Conservation (phyloP, 2,888 invertebrate species). For the Drosophila atroscutellata region DNA sequence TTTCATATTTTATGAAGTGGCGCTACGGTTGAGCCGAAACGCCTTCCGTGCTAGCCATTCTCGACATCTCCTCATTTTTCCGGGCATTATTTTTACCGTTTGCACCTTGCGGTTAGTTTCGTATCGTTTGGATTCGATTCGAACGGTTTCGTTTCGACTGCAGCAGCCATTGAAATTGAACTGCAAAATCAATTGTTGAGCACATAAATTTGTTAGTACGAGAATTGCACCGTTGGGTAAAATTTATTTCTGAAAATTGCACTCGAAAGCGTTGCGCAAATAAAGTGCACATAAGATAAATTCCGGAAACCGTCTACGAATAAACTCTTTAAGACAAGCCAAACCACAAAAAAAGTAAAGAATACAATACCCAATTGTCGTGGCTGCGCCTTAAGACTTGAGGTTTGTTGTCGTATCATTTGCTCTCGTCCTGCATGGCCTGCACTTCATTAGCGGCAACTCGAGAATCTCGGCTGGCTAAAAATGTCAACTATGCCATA, state of each 20-base stretch:
- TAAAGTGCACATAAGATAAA: slow-evolving; percentile 42
- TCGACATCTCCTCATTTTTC: slow-evolving; percentile 40
- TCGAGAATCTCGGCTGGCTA: slow-evolving; percentile 27
- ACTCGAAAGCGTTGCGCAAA: slow-evolving; percentile 47
- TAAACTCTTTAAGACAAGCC: slow-evolving; percentile 29
- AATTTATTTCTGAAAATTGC: slow-evolving; percentile 74
- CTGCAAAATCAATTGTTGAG: slow-evolving; percentile 77
- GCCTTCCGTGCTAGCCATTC: slow-evolving; percentile 30
- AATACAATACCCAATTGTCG: slow-evolving; percentile 38
- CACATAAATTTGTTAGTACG: slow-evolving; percentile 77
- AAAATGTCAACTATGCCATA: slow-evolving; percentile 24
- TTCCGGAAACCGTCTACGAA: slow-evolving; percentile 23
- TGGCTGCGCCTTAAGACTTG: slow-evolving; percentile 26
- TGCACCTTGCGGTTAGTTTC: slow-evolving; percentile 50
- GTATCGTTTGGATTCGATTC: slow-evolving; percentile 21
- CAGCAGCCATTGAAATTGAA: slow-evolving; percentile 60
- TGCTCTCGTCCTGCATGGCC: slow-evolving; percentile 36
- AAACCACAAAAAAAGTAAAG: neutral
- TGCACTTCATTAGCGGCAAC: slow-evolving; percentile 56
- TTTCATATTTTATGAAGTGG: slow-evolving; percentile 80
- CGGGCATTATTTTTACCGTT: slow-evolving; percentile 50
- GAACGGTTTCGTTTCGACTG: slow-evolving; percentile 6
- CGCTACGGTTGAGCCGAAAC: slow-evolving; percentile 44
- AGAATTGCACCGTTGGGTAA: slow-evolving; percentile 77
- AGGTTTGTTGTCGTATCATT: slow-evolving; percentile 55